Base-by-base conservation (phyloP, 2,888 invertebrate species). In the Lepidochitona cinerea region DNA sequence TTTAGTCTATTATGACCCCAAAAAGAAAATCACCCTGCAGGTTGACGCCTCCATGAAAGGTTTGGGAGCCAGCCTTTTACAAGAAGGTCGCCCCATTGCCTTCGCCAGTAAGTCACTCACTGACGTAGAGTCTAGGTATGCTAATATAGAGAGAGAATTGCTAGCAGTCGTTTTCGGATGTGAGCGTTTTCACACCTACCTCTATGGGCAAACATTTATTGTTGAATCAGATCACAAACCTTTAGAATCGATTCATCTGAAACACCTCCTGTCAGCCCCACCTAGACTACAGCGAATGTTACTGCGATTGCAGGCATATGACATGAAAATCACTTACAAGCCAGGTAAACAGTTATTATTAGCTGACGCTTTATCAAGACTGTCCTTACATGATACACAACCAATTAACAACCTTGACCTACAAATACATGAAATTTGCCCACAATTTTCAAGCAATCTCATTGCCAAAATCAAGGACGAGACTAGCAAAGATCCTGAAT, bases 111-210 rank as follows among this genome's bases (percentile, higher is more conserved):
- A 78, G 68, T 33, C 53, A n/a, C 59, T 79, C 33, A 59, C 73
- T 4, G 73, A 76, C 52, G 52, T 53, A n/a, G 75, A 54, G 37
- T n/a, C 49, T 12, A 59, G 73, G 18, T 74, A 74, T 68, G 77
- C 74, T 9, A 69, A 74, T 33, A 81, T 76, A 1, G 75, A 80
- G 64, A 65, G 75, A 35, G 76, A 81, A 65, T 67, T 73, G 5
- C 37, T 81, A n/a, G 79, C 75, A 35, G 68, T 74, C 14, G 79
- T 80, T 0, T 78, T 75, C 37, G 79, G 72, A 3, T 68, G 69
- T 26, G 53, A 73, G 52, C 49, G 68, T 29, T 78, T 76, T 35
- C 75, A 75, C 37, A 77, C 72, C 2, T 76, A 71, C 64, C 18
- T 75, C 29, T 79, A 69, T 73, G 75, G n/a, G 9, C 41, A 14